These are phyloP conservation scores for Leptinotarsa texana DNA, from an alignment of 1,140 invertebrate species.

Conservation along the genomic window DNA sequence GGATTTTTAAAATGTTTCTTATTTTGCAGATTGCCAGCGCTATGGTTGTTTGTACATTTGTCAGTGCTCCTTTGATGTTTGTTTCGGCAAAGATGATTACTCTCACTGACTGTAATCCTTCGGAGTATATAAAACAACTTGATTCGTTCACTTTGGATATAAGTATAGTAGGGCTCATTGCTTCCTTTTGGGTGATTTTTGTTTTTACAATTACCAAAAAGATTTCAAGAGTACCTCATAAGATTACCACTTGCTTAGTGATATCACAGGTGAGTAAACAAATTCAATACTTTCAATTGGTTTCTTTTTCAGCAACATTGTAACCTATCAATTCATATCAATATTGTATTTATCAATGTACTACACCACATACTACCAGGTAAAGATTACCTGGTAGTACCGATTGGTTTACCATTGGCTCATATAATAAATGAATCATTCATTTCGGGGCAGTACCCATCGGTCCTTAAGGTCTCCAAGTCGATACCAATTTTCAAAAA, in stretches of 20 bases:
- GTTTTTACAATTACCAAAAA: constrained; percentile 78
- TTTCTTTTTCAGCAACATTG: too few relatives aligned
- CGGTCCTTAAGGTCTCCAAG: too few relatives aligned
- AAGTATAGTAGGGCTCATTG: constrained; percentile 75
- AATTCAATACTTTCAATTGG: background rate
- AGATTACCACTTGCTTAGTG: constrained; percentile 76
- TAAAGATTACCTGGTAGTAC: too few relatives aligned
- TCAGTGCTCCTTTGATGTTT: constrained; percentile 94
- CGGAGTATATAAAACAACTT: constrained; percentile 75
- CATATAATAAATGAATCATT: too few relatives aligned
- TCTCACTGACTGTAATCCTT: constrained; percentile 69
- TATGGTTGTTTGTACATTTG: constrained; percentile 91
- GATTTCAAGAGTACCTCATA: constrained; percentile 79
- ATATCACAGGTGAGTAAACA: constrained; percentile 74
- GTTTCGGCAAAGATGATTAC: constrained; percentile 91
- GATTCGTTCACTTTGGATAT: constrained; percentile 81
- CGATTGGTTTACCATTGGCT: too few relatives aligned
- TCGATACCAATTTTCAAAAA: too few relatives aligned
- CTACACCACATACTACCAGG: too few relatives aligned
- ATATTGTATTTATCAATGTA: too few relatives aligned
- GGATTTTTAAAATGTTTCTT: background rate
- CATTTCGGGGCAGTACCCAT: too few relatives aligned
- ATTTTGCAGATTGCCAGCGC: constrained; percentile 77
- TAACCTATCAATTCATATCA: too few relatives aligned
- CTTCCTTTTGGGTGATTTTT: constrained; percentile 77